Conservation (phyloP, 2,797 vertebrate genomes). For the Sebastes itinus region DNA sequence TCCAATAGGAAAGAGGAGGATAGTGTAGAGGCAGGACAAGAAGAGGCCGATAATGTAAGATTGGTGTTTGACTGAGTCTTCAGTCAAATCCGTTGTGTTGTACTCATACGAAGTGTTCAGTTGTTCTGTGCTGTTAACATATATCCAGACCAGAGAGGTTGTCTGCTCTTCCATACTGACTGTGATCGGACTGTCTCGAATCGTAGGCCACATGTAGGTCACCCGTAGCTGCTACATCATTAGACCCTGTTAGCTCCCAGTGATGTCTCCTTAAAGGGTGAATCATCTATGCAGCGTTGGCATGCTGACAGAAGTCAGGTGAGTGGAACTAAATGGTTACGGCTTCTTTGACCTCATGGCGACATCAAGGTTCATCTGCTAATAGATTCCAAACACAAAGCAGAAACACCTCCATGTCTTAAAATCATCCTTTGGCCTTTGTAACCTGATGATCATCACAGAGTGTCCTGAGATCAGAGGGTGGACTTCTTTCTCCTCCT, state of each 20-base stretch:
- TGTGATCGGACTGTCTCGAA: conserved; percentile 55
- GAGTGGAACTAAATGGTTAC: conserved; percentile 34
- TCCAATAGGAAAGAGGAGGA: conserved; percentile 96
- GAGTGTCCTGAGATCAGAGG: conserved; percentile 61
- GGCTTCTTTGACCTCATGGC: conserved; percentile 54
- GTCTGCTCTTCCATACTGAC: conserved; percentile 86
- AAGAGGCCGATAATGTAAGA: conserved; percentile 91
- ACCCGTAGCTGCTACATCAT: conserved; percentile 75
- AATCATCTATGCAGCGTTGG: conserved; percentile 71
- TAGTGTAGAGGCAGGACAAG: conserved; percentile 94
- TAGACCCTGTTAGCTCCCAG: conserved; percentile 53
- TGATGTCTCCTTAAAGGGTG: conserved; percentile 40
- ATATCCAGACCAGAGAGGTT: conserved; percentile 72
- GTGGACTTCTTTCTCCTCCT: conserved; percentile 64
- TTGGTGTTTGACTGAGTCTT: conserved; percentile 80
- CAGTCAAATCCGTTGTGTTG: conserved; percentile 73
- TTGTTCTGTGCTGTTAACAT: conserved; percentile 82
- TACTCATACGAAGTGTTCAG: conserved; percentile 80
- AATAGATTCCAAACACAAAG: conserved; percentile 42
- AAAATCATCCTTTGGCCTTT: conserved; percentile 39
- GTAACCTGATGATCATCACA: conserved; percentile 51
- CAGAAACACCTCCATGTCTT: conserved; percentile 67
- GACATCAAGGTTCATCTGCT: conserved; percentile 53
- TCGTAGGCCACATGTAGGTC: conserved; percentile 60
- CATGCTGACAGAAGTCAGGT: conserved; percentile 64